A percentile compares a stretch with the other conserved stretches of the same genome.
Conservation (phyloP, 2,113 vertebrate genomes). For the Megalops atlanticus region DNA sequence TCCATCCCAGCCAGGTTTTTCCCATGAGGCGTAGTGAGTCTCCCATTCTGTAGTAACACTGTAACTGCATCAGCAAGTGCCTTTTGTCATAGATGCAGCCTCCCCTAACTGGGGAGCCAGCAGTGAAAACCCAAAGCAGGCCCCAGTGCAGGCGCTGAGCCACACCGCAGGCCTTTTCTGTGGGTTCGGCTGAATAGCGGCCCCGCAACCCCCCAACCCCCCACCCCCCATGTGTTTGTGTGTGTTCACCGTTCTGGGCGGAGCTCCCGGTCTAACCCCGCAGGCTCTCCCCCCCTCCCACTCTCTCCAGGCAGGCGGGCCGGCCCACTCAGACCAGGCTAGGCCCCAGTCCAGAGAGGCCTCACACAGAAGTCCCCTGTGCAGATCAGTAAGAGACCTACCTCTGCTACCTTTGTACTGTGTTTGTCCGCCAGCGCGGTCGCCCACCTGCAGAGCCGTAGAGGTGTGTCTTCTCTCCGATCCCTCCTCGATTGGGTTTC, state of each 20-base stretch:
- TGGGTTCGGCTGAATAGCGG: conserved; percentile 35
- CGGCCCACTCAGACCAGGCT: conserved; percentile 66
- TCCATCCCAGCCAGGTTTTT: not conserved
- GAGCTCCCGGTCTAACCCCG: conserved; percentile 12
- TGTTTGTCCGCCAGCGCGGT: conserved; percentile 18
- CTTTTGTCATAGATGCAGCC: not conserved
- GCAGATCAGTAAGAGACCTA: conserved; percentile 73
- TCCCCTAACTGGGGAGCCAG: not conserved
- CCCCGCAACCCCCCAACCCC: conserved; percentile 51
- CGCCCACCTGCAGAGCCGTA: conserved; percentile 4
- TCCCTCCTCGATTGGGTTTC: not conserved
- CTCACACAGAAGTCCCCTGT: conserved; percentile 73
- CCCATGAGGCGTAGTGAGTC: no score
- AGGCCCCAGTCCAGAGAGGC: conserved; percentile 73
- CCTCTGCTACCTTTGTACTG: conserved; percentile 40
- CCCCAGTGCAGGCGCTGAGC: no score
- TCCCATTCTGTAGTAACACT: not conserved
- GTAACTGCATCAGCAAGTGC: not conserved
- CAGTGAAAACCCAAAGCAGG: not conserved
- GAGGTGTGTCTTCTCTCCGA: not conserved
- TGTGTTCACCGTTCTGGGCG: not conserved
- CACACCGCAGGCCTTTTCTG: not conserved
- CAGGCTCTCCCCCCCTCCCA: conserved; percentile 33
- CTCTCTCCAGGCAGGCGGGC: conserved; percentile 71
- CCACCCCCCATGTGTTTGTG: conserved; percentile 23